Conservation (phyloP, 2,888 invertebrate species). For the Drosophila peninsularis region DNA sequence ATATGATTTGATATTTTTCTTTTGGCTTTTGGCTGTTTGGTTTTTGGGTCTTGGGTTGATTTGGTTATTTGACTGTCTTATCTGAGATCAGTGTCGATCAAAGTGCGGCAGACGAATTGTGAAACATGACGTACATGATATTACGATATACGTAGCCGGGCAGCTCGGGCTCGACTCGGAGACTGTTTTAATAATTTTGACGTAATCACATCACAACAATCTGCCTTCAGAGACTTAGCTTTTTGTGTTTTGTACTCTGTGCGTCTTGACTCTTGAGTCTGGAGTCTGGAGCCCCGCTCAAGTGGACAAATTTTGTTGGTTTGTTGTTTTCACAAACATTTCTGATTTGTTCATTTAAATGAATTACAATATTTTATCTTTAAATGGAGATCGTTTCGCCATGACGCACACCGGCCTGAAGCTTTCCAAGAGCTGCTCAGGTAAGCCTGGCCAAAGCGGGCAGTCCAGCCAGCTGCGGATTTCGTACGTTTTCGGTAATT, state of each 20-base stretch:
- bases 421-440: slow-evolving; percentile 48
- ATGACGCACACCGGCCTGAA: slow-evolving; percentile 43
- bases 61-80: slow-evolving; percentile 63
- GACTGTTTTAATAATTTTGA: slow-evolving; percentile 81
- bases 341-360: slow-evolving; percentile 78
- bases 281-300: slow-evolving; percentile 25
- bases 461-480: slow-evolving; percentile 57
- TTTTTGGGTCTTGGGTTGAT: slow-evolving; percentile 43
- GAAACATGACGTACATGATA: slow-evolving; percentile 67
- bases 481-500: slow-evolving; percentile 36
- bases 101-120: slow-evolving; percentile 71
- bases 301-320: slow-evolving; percentile 58
- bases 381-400: slow-evolving; percentile 65
- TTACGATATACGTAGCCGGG: slow-evolving; percentile 30
- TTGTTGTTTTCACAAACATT: slow-evolving; percentile 31
- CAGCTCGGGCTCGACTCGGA: slow-evolving; percentile 39
- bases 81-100: slow-evolving; percentile 77
- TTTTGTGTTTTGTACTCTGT: slow-evolving; percentile 38
- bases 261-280: background rate
- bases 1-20: slow-evolving; percentile 31
- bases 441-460: slow-evolving; percentile 53
- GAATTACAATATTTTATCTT: slow-evolving; percentile 80
- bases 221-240: slow-evolving; percentile 54
- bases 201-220: slow-evolving; percentile 80
- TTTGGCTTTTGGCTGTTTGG: slow-evolving; percentile 31